Conservation (phyloP, 2,797 vertebrate species). For the Botia kubotai region DNA sequence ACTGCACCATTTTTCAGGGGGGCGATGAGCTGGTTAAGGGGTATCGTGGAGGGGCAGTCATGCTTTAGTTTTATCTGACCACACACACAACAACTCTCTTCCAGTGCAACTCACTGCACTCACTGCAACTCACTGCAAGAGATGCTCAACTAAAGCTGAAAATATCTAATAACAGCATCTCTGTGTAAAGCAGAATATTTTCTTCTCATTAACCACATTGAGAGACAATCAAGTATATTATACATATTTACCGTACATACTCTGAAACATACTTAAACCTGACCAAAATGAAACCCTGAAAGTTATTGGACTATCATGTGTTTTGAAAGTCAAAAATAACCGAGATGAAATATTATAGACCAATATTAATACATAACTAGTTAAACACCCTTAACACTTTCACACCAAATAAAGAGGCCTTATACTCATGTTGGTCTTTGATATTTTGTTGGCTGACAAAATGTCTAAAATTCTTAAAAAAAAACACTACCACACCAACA, state of each 20-base stretch:
- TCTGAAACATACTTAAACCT: not conserved
- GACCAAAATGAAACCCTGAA: not conserved
- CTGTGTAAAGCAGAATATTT: not conserved
- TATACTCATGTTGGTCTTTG: too few species aligned
- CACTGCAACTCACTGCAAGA: slow-evolving; percentile 11
- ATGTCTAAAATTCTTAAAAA: too few species aligned
- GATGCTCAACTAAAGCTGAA: slow-evolving; percentile 9
- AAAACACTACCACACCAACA: too few species aligned
- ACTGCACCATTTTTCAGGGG: slow-evolving; percentile 76
- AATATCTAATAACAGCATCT: not conserved
- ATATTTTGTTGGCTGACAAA: too few species aligned
- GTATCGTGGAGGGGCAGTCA: slow-evolving; percentile 56
- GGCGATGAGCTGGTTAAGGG: slow-evolving; percentile 53
- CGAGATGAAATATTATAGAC: not conserved
- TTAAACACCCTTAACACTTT: not conserved
- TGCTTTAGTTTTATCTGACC: slow-evolving; percentile 56
- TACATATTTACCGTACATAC: not conserved
- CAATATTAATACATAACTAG: slow-evolving; percentile 13
- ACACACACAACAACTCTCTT: slow-evolving; percentile 38
- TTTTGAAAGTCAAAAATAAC: not conserved
- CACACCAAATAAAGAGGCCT: not conserved
- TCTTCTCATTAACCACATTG: not conserved
- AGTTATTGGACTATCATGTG: not conserved
- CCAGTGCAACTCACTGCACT: slow-evolving; percentile 2
- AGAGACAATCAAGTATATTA: not conserved